Percentiles rank a stretch among this genome's conserved stretches.
Evolutionary conservation across 1,140 invertebrate species (phyloP).

Genomic region (Lordiphosa clarofinis): DNA sequence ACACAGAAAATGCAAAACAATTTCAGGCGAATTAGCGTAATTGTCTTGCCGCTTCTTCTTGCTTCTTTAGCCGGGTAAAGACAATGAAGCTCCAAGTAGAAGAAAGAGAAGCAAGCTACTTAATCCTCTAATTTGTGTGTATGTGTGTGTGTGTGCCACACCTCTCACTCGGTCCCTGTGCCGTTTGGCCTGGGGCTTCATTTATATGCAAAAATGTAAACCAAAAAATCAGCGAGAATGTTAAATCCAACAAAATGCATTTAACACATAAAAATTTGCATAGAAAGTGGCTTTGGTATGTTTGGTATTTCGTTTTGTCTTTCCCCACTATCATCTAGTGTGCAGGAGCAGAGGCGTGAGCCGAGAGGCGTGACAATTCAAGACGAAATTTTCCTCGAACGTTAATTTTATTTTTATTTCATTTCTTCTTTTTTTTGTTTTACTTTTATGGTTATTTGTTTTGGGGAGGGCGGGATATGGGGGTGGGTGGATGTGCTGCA

Average conservation of each 20-base stretch:
- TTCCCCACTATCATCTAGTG: slow-evolving; percentile 3
- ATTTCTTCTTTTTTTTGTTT: slow-evolving; percentile 18
- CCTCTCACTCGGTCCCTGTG: background rate
- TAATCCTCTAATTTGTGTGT: slow-evolving; percentile 73
- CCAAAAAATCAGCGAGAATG: slow-evolving; percentile 78
- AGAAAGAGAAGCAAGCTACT: slow-evolving; percentile 47
- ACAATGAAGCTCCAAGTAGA: slow-evolving; percentile 37
- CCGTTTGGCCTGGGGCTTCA: slow-evolving; percentile 47
- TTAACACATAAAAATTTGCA: slow-evolving; percentile 79
- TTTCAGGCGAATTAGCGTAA: slow-evolving; percentile 69
- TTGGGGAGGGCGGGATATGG: no score
- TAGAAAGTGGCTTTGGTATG: slow-evolving; percentile 75
- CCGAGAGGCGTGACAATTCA: slow-evolving; percentile 5
- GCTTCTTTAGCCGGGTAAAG: slow-evolving; percentile 20
- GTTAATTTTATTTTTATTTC: slow-evolving; percentile 46
- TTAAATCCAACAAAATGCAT: slow-evolving; percentile 79
- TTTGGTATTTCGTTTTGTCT: slow-evolving; percentile 7
- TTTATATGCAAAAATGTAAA: slow-evolving; percentile 78
- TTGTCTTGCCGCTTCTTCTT: slow-evolving; percentile 47
- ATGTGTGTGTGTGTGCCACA: slow-evolving; percentile 17
- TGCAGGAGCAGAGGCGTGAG: background rate
- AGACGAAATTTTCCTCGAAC: slow-evolving; percentile 10
- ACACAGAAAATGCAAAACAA: slow-evolving; percentile 49
- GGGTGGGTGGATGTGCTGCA: no score
- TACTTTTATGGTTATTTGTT: background rate